Conservation (phyloP, 1,140 invertebrate species). For the Alviniconcha marisindica region DNA sequence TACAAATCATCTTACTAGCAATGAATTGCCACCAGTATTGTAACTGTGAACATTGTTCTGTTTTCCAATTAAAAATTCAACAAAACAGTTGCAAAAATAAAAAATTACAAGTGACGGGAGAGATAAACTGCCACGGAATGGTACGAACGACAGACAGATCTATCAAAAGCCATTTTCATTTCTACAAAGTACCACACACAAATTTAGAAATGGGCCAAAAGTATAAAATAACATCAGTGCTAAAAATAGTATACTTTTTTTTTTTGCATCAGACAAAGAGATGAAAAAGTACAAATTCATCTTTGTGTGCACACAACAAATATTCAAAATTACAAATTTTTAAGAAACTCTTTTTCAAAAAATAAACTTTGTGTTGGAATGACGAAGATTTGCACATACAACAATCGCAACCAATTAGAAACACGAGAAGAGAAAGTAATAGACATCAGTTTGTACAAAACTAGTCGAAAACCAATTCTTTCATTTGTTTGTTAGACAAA, state of each 20-base stretch:
- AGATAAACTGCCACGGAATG: neutral
- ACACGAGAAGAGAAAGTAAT: neutral
- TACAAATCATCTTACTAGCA: too few relatives aligned
- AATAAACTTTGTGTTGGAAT: constrained; percentile 34
- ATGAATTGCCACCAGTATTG: too few relatives aligned
- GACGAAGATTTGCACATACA: constrained; percentile 34
- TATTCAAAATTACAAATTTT: neutral
- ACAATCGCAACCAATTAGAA: neutral
- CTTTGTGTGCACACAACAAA: constrained; percentile 16
- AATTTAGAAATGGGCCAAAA: too few relatives aligned
- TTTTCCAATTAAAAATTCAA: too few relatives aligned
- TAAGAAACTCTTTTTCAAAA: constrained; percentile 21
- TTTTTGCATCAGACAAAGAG: constrained; percentile 8
- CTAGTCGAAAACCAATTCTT: neutral
- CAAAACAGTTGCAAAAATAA: too few relatives aligned
- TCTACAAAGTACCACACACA: neutral
- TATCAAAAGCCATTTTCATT: neutral
- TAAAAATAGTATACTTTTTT: neutral
- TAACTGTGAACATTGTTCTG: too few relatives aligned
- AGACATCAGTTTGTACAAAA: neutral
- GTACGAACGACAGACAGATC: neutral
- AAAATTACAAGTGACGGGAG: too few relatives aligned
- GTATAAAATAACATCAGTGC: too few relatives aligned
- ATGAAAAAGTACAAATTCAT: constrained; percentile 20
- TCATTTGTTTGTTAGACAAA: neutral